Conservation (phyloP, 2,797 vertebrate species). For the Craterocephalus amniculus region DNA sequence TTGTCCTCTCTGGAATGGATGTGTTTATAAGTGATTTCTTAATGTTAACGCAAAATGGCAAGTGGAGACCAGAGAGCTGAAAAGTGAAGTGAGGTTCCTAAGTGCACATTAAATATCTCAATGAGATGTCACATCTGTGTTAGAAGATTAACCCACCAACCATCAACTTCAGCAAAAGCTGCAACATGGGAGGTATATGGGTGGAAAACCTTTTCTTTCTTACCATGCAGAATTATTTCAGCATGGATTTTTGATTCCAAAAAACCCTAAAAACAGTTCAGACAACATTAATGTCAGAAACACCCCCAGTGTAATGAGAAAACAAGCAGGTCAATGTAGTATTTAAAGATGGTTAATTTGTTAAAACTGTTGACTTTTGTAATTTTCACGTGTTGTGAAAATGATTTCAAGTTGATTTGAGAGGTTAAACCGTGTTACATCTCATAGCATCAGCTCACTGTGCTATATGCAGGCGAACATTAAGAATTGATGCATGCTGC, state of each 20-base stretch:
- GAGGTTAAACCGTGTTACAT: conserved; percentile 22
- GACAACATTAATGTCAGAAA: background rate
- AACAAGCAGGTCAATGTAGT: conserved; percentile 5
- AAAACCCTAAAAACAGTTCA: background rate
- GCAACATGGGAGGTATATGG: conserved; percentile 9
- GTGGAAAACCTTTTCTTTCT: conserved; percentile 2
- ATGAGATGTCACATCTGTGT: conserved; percentile 14
- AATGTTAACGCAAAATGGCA: conserved; percentile 13
- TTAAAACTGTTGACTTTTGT: conserved; percentile 27
- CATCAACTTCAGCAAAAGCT: conserved; percentile 15
- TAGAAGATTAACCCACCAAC: conserved; percentile 1
- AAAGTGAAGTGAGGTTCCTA: conserved; percentile 18
- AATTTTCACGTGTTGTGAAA: conserved; percentile 46
- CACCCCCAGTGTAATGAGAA: background rate
- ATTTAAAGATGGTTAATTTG: conserved; percentile 11
- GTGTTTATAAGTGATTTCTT: conserved; percentile 26
- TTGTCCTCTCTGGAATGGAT: conserved; percentile 29
- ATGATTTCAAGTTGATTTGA: conserved; percentile 43
- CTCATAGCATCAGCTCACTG: conserved; percentile 9
- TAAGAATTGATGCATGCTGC: conserved; percentile 12
- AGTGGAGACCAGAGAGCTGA: conserved; percentile 22
- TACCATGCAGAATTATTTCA: background rate
- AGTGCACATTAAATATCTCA: conserved; percentile 28
- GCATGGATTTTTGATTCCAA: background rate
- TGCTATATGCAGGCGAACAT: conserved; percentile 15